Evolutionary conservation across 2,797 vertebrate genomes (phyloP), one percentile per base, ranked within the genome.

Genomic region (Fistularia commersonii): DNA sequence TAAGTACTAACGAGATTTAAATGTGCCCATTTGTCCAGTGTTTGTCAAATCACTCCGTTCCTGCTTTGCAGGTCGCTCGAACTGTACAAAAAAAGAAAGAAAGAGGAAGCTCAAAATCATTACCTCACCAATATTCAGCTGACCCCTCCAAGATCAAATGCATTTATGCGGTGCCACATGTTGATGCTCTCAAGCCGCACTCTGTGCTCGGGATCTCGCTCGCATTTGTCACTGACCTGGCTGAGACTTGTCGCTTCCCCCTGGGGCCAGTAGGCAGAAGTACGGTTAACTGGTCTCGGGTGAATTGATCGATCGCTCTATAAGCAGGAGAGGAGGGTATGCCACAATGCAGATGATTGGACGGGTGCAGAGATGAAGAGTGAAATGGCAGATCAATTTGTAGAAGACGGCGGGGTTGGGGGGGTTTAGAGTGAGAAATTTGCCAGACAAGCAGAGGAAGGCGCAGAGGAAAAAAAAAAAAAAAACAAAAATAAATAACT

Each of bases 261-360:
- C 80, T 78, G 3, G 86, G 79, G 57, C 83, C 77, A 65, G 78
- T 64, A 9, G 84, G 74, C 77, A 92, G 84, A 70, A 85, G 74
- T 75, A 91, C 40, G 51, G 86, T 90, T 87, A 91, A 82, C 76
- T 79, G 80, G 60, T 90, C 87, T 79, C 76, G 70, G 72, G 40
- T 76, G 84, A 79, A 74, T 59, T 83, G 76, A 81, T 82, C 83
- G 69, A 77, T 37, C 38, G 14, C 36, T 89, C 89, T 89, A 88
- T 51, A 85, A 79, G 80, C 74, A 79, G 58, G 72, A 85, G 52
- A 83, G 57, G 48, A 63, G 48, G 57, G 64, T 41, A 8, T 50
- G 69, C 70, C 60, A 59, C 66, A 80, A 55, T 67, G 69, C 59
- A 68, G 53, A 45, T 55, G 49, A 66, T 67, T 38, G 58, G 50